Conservation (phyloP, 2,888 invertebrate genomes). For the Argynnis bischoffii region DNA sequence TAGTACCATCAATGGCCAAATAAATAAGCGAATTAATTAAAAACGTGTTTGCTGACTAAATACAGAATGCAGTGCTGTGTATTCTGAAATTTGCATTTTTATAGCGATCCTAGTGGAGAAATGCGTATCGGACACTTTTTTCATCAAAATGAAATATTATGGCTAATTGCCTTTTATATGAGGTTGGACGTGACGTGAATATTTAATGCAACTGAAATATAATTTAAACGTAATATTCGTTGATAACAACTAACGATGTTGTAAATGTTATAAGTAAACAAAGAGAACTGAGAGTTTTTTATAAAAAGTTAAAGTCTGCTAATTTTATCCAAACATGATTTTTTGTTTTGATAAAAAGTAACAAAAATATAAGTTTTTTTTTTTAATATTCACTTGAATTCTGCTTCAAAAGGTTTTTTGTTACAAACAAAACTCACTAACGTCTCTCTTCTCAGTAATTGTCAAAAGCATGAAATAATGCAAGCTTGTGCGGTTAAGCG, state of each 20-base stretch:
- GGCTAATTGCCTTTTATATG: conserved; percentile 22
- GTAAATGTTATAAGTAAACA: not conserved
- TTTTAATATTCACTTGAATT: conserved; percentile 3
- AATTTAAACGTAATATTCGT: not conserved
- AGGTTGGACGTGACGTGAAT: conserved; percentile 16
- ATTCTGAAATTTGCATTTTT: conserved; percentile 51
- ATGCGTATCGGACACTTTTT: conserved; percentile 44
- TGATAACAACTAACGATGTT: not conserved
- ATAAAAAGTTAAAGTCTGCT: conserved; percentile 1
- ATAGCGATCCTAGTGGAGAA: conserved; percentile 47
- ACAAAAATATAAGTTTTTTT: conserved; percentile 5
- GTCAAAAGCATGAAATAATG: conserved; percentile 43
- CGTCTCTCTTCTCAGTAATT: conserved; percentile 32
- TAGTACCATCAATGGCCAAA: conserved; percentile 48
- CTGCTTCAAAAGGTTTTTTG: not conserved
- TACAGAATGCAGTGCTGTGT: conserved; percentile 50
- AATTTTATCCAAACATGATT: not conserved
- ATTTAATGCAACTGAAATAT: conserved; percentile 8
- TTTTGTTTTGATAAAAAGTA: not conserved
- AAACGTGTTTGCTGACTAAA: conserved; percentile 68
- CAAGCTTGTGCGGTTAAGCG: conserved; percentile 44
- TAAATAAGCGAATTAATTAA: conserved; percentile 73
- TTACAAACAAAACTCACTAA: conserved; percentile 33
- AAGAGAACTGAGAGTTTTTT: not conserved
- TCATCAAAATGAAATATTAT: conserved; percentile 33